These are phyloP conservation scores for Menidia menidia DNA, from an alignment of 2,797 vertebrate species.

Conservation along the genomic window DNA sequence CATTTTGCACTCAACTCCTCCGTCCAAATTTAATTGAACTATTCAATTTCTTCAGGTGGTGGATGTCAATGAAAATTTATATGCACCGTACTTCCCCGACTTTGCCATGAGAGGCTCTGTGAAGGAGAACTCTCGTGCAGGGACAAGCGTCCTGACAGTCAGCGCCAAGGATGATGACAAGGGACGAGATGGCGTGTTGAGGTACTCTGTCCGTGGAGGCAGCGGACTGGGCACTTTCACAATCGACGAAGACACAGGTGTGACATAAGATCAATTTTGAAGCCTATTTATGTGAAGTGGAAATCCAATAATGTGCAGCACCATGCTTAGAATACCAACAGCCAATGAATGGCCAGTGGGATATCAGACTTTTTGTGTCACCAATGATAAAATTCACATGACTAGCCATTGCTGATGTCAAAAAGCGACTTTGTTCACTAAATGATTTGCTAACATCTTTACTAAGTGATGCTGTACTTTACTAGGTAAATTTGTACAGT, in stretches of 20 bases:
- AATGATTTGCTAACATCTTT: slow-evolving; percentile 1
- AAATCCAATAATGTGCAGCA: slow-evolving; percentile 60
- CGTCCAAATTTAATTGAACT: slow-evolving; percentile 25
- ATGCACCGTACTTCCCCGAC: slow-evolving; percentile 88
- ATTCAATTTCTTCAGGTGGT: slow-evolving; percentile 76
- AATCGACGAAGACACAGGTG: slow-evolving; percentile 98
- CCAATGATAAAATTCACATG: slow-evolving; percentile 2
- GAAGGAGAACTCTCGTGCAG: slow-evolving; percentile 92
- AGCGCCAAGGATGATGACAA: slow-evolving; percentile 90
- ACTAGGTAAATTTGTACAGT: slow-evolving; percentile 2
- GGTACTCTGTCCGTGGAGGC: slow-evolving; percentile 91
- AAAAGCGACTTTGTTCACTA: neutral
- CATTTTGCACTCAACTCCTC: slow-evolving; percentile 3
- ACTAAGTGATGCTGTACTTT: slow-evolving; percentile 16
- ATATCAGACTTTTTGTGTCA: slow-evolving; percentile 8
- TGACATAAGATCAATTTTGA: slow-evolving; percentile 70
- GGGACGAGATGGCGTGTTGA: slow-evolving; percentile 90
- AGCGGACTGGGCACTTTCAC: slow-evolving; percentile 92
- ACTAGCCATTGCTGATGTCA: neutral
- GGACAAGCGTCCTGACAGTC: slow-evolving; percentile 90
- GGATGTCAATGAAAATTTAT: slow-evolving; percentile 96
- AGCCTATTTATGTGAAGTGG: slow-evolving; percentile 69
- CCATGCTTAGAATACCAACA: slow-evolving; percentile 49
- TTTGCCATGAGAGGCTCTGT: slow-evolving; percentile 90
- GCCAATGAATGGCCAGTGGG: slow-evolving; percentile 20